These are phyloP conservation scores for Ovibos moschatus DNA, from an alignment of 2,113 vertebrate genomes.

Conservation along the genomic window DNA sequence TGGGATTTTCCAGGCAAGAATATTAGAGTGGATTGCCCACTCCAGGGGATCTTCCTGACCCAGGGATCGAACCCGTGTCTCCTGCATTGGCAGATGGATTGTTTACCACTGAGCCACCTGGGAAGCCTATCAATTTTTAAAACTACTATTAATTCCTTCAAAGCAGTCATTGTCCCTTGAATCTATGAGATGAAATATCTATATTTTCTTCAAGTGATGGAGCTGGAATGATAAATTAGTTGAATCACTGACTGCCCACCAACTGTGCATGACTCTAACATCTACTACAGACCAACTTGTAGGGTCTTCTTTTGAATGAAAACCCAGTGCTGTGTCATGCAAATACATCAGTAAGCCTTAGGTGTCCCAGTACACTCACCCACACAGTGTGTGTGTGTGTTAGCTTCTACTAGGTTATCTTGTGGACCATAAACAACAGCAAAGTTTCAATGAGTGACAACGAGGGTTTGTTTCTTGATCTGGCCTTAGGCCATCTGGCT, in stretches of 20 bases:
- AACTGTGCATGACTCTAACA: not conserved
- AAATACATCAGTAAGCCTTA: too few relatives aligned
- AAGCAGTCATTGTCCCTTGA: not conserved
- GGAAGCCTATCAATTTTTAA: not conserved
- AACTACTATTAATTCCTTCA: not conserved
- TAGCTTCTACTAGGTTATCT: not conserved
- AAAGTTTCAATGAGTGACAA: not conserved
- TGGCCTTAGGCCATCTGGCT: not conserved
- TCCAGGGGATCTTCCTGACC: not conserved
- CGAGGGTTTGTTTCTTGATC: not conserved
- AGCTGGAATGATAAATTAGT: not conserved
- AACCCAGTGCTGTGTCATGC: not conserved
- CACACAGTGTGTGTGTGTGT: not conserved
- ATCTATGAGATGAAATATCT: not conserved
- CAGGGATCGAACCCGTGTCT: not conserved
- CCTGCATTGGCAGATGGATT: not conserved
- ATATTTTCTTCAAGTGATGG: not conserved
- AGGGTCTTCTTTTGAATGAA: not conserved
- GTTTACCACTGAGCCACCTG: not conserved
- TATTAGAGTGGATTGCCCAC: not conserved
- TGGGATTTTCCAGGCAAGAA: not conserved
- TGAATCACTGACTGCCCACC: not conserved
- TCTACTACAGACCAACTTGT: too few relatives aligned
- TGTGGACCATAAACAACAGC: not conserved
- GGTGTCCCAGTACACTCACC: too few relatives aligned